These are phyloP conservation scores for Lasiommata megera DNA, from an alignment of 2,888 invertebrate species.

Conservation along the genomic window DNA sequence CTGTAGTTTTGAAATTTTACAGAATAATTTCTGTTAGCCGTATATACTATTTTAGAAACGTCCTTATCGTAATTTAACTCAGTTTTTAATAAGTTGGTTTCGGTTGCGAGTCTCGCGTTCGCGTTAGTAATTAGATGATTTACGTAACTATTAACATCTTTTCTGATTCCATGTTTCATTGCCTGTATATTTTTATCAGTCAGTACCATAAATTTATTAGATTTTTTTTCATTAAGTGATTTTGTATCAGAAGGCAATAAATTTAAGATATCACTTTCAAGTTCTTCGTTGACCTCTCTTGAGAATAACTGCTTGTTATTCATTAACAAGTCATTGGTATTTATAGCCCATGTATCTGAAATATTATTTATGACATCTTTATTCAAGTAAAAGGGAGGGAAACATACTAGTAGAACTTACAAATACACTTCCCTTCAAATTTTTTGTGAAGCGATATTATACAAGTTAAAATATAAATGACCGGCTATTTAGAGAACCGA, in stretches of 20 bases:
- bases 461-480: too few species aligned
- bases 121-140: slow-evolving; percentile 12
- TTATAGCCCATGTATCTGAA: neutral
- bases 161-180: slow-evolving; percentile 4
- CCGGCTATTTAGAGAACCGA: too few species aligned
- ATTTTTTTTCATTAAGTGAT: neutral
- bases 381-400: too few species aligned
- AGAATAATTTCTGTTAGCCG: neutral
- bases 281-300: neutral
- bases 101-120: neutral
- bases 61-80: slow-evolving; percentile 4
- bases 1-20: neutral
- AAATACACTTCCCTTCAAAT: too few species aligned
- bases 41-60: neutral
- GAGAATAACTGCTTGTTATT: neutral
- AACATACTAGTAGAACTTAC: too few species aligned
- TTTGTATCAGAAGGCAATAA: neutral
- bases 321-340: neutral
- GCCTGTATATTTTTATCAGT: neutral
- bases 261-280: neutral
- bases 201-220: neutral
- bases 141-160: slow-evolving; percentile 4
- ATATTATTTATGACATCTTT: too few species aligned
- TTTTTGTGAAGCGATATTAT: too few species aligned
- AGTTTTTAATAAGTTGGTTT: slow-evolving; percentile 6